Evolutionary conservation across 1,140 invertebrate genomes (phyloP), one percentile per base, ranked within the genome.

Genomic region (Caenorhabditis tropicalis): DNA sequence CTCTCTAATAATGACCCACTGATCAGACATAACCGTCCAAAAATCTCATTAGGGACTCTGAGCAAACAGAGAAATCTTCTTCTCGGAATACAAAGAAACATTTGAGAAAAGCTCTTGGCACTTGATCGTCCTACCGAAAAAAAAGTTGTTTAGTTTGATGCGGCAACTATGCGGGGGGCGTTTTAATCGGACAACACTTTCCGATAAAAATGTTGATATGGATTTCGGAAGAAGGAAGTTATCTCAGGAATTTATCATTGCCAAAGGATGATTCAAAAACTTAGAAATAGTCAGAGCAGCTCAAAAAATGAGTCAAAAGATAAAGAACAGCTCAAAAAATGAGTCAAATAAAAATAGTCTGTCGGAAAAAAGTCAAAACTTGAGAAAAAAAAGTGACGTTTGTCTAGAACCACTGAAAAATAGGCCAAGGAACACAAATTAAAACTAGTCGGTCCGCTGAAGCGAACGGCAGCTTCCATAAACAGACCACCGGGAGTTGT

Each of bases 391-490:
- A n/a, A n/a, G n/a, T n/a, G n/a, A n/a, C n/a, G n/a, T n/a, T n/a
- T n/a, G n/a, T n/a, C n/a, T n/a, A n/a, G n/a, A n/a, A n/a, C n/a
- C n/a, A n/a, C n/a, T n/a, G n/a, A n/a, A 56, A 56, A 9, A 56
- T 56, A 27, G 21, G n/a, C n/a, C n/a, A 5, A 65, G 58, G 36
- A 74, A 74, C 33, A 74, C 65, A 39, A 74, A 74, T 74, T 74
- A 74, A 74, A 74, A 74, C 65, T 74, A 74, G 65, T 74, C 65
- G 36, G 58, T 65, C 58, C 58, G 65, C n/a, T 74, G 65, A 74
- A 74, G 65, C 36, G 36, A 74, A 74, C 65, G 36, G 36, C 65
- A 74, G 36, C 65, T 39, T 74, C 65, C 65, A 74, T 74, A 74
- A 74, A 74, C 65, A 74, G 65, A 74, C 36, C 33, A 74, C 33